Base-by-base conservation (phyloP, 1,140 invertebrate species). In the Latrodectus geometricus region DNA sequence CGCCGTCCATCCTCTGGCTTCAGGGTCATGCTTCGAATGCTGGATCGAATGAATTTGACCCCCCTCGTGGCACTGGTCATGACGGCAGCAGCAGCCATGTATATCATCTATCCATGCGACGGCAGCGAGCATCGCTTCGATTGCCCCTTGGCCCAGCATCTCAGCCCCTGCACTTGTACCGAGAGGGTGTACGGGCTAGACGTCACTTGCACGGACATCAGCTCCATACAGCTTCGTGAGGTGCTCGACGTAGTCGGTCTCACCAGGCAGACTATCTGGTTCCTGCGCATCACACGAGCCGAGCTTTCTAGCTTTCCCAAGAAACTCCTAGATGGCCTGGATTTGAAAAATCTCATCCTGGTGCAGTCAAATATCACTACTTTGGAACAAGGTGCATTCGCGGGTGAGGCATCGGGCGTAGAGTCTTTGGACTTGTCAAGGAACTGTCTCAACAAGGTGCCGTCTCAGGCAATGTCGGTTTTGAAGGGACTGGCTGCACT, bases 111-210 rank as follows among this genome's bases (percentile, higher is more conserved):
- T 20, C 72, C 15, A 15, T 48, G 56, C 56, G 14, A 20, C 54
- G 8, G 15, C 15, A 20, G 20, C 14, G 54, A 76, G 20, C 83
- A 86, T 17, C 83, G 77, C 75, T 86, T 70, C 66, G 83, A 86
- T 50, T 86, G 83, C 83, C 83, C 50, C 54, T 48, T 77, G 23
- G 61, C 83, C 65, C 83, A 78, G 66, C 83, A 86, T 23, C 74
- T 90, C 86, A 95, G 95, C 61, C 96, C 96, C 35, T 97, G 96
- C 91, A 92, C 92, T 80, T 97, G 96, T 90, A 94, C 92, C 74
- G 94, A 96, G 74, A 96, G 96, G 91, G 96, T 95, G 90, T 95
- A 95, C 88, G 96, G 96, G 11, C 92, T 97, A 88, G 96, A 97
- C 90, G 94, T 97, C 69, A 92, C 96, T 21, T 97, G 96, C 92